Conservation (phyloP, 2,888 invertebrate genomes). For the Tenthredo notha region DNA sequence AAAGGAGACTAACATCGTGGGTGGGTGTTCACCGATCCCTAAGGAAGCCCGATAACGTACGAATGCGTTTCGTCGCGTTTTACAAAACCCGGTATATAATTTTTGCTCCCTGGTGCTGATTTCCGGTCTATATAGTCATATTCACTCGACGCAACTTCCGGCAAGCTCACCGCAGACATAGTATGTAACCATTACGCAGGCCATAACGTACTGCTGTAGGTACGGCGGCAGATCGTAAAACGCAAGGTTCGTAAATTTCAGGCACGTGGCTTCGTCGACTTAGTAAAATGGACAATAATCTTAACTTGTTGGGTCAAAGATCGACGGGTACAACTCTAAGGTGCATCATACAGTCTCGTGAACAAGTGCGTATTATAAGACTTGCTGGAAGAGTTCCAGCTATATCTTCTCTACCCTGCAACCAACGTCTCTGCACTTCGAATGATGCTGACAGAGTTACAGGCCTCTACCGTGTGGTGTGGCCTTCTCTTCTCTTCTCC, state of each 20-base stretch:
- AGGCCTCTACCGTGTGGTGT: conserved; percentile 63
- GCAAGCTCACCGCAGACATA: not conserved
- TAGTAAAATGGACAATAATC: conserved; percentile 62
- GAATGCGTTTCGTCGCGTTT: conserved; percentile 30
- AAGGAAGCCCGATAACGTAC: conserved; percentile 44
- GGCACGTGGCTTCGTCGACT: conserved; percentile 56
- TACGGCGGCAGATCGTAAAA: conserved; percentile 28
- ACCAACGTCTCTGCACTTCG: conserved; percentile 55
- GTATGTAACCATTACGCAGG: conserved; percentile 17
- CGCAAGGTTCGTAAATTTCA: conserved; percentile 60
- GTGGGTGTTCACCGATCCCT: conserved; percentile 61
- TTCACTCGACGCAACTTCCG: conserved; percentile 20
- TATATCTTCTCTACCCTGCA: conserved; percentile 47
- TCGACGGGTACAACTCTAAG: conserved; percentile 52
- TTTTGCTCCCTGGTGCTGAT: not conserved
- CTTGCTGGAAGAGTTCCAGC: conserved; percentile 61
- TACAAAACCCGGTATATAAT: conserved; percentile 10
- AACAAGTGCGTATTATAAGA: conserved; percentile 54
- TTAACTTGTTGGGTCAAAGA: conserved; percentile 63
- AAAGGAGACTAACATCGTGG: conserved; percentile 65
- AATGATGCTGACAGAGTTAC: conserved; percentile 73
- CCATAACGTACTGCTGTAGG: conserved; percentile 13
- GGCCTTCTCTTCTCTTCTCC: conserved; percentile 38
- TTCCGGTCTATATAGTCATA: not conserved
- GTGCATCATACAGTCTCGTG: conserved; percentile 31